These are phyloP conservation scores for Verasper variegatus DNA, from an alignment of 2,113 vertebrate species.

Conservation along the genomic window DNA sequence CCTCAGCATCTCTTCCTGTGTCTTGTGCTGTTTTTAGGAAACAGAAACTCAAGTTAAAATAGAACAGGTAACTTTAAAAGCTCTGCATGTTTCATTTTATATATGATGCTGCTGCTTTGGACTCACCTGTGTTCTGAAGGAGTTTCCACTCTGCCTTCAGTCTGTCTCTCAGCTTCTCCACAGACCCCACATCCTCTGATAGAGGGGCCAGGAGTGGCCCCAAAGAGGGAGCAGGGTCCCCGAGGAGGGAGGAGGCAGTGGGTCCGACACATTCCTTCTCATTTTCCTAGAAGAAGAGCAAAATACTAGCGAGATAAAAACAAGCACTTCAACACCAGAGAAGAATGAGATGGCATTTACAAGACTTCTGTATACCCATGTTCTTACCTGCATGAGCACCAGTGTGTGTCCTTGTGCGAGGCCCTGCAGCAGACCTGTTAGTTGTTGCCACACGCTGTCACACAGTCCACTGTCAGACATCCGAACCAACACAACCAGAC, in stretches of 20 bases:
- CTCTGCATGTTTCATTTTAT: neutral
- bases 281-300: conserved; percentile 45
- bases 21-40: conserved; percentile 50
- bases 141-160: conserved; percentile 77
- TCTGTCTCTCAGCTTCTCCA: conserved; percentile 71
- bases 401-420: conserved; percentile 86
- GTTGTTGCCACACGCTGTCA: conserved; percentile 80
- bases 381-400: conserved; percentile 86
- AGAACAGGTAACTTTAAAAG: neutral
- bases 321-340: neutral
- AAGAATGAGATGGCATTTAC: neutral
- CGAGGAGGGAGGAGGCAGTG: conserved; percentile 75
- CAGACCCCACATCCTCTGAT: conserved; percentile 54
- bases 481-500: conserved; percentile 83
- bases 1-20: conserved; percentile 31
- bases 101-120: neutral
- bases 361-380: neutral
- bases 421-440: conserved; percentile 84
- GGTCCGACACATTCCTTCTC: conserved; percentile 51
- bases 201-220: conserved; percentile 53
- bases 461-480: conserved; percentile 72
- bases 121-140: conserved; percentile 67
- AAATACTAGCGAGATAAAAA: neutral
- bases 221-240: conserved; percentile 65
- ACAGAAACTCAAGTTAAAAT: neutral